Percentiles rank a stretch among this genome's conserved stretches.
Conservation (phyloP, 2,113 vertebrate species). For the Capreolus pygargus region DNA sequence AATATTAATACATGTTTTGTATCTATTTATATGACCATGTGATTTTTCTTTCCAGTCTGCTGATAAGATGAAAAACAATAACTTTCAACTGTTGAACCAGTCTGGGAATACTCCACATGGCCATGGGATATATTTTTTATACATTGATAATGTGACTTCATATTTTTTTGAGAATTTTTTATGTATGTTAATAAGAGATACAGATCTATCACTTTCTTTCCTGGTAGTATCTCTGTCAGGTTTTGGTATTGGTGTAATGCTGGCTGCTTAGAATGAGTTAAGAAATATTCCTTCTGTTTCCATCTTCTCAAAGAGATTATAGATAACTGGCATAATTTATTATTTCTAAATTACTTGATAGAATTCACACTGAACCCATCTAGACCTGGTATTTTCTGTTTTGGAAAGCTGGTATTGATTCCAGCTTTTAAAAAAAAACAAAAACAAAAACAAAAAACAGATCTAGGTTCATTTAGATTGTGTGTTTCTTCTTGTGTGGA, state of each 20-base stretch:
- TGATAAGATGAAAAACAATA: background rate
- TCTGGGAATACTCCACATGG: background rate
- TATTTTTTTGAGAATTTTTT: background rate
- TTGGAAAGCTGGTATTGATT: background rate
- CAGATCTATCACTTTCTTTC: background rate
- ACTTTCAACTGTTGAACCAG: background rate
- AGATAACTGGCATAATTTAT: background rate
- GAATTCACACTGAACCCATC: background rate
- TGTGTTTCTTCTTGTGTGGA: background rate
- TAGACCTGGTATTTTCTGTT: background rate
- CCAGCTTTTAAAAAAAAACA: background rate
- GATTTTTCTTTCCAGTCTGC: background rate
- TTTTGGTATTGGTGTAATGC: background rate
- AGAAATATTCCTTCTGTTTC: background rate
- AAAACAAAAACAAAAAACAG: background rate
- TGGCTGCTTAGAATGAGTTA: background rate
- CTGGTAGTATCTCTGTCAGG: background rate
- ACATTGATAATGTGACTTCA: background rate
- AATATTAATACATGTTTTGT: background rate
- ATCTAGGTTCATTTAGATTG: background rate
- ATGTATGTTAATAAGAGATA: background rate
- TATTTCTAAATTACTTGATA: background rate
- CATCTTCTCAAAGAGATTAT: background rate
- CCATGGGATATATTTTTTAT: background rate
- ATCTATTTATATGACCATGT: background rate